A percentile compares a stretch with the other conserved stretches of the same genome.
These are phyloP conservation scores for Heliconius himera DNA, from an alignment of 1,140 invertebrate species.

Conservation along the genomic window DNA sequence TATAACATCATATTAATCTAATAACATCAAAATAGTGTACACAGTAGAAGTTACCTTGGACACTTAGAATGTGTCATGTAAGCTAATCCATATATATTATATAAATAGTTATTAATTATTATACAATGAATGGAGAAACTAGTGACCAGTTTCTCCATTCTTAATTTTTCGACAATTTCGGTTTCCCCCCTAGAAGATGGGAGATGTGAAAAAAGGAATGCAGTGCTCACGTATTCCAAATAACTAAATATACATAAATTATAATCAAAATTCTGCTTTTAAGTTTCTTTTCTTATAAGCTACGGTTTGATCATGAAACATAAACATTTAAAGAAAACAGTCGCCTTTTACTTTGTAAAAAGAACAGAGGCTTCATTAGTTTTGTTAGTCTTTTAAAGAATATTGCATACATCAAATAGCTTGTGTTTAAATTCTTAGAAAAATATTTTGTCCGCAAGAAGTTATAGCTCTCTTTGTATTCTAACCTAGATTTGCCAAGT, in stretches of 20 bases:
- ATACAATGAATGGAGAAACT: too few relatives aligned
- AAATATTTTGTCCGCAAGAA: constrained; percentile 14
- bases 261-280: not conserved
- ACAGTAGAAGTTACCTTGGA: too few relatives aligned
- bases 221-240: too few relatives aligned
- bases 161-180: too few relatives aligned
- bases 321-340: not conserved
- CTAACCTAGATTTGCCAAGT: constrained; percentile 38
- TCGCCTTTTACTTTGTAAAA: constrained; percentile 15
- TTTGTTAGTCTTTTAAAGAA: constrained; percentile 12
- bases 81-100: too few relatives aligned
- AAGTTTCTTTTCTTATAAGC: not conserved
- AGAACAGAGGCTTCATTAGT: constrained; percentile 13
- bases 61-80: too few relatives aligned
- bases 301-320: not conserved
- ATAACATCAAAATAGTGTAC: too few relatives aligned
- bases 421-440: constrained; percentile 16
- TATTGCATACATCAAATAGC: constrained; percentile 17
- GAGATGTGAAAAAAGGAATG: too few relatives aligned
- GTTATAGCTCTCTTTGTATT: constrained; percentile 32
- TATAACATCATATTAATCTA: too few relatives aligned
- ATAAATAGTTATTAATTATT: too few relatives aligned
- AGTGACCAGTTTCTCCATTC: too few relatives aligned
- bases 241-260: not conserved
- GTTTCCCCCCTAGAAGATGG: too few relatives aligned